These are phyloP conservation scores for Rhogogaster chlorosoma DNA, from an alignment of 2,888 invertebrate genomes.

Conservation along the genomic window DNA sequence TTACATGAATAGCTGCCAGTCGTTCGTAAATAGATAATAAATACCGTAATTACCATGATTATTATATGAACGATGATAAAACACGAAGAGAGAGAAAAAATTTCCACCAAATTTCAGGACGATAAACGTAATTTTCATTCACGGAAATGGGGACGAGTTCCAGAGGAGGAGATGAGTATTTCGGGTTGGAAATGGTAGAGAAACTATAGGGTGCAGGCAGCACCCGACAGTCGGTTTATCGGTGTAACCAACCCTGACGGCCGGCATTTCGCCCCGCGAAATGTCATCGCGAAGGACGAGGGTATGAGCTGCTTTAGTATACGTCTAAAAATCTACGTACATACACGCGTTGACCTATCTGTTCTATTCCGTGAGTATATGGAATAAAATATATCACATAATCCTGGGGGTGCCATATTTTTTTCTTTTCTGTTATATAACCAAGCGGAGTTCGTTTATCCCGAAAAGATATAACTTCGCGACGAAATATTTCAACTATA, in stretches of 20 bases:
- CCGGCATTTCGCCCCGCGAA: slow-evolving; percentile 21
- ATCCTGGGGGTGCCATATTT: background rate
- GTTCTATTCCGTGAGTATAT: background rate
- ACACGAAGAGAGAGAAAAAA: background rate
- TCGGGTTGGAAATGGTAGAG: background rate
- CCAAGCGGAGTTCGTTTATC: background rate
- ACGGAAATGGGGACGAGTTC: too few relatives aligned
- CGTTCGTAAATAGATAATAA: background rate
- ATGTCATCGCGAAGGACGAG: slow-evolving; percentile 25
- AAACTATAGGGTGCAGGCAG: slow-evolving; percentile 10
- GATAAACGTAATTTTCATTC: background rate
- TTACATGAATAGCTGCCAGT: background rate
- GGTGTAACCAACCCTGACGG: slow-evolving; percentile 36
- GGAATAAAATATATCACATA: background rate
- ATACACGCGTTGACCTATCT: background rate
- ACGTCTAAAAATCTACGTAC: background rate
- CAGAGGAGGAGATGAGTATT: background rate
- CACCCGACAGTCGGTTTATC: slow-evolving; percentile 16
- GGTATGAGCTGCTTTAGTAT: background rate
- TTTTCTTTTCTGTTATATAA: background rate
- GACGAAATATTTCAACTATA: too few relatives aligned
- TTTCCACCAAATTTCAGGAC: background rate
- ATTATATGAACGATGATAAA: background rate
- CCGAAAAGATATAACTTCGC: background rate
- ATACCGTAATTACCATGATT: background rate